A percentile compares a stretch with the other conserved stretches of the same genome.
These are phyloP conservation scores for Acyrthosiphon pisum DNA, from an alignment of 1,140 invertebrate species.

Conservation along the genomic window DNA sequence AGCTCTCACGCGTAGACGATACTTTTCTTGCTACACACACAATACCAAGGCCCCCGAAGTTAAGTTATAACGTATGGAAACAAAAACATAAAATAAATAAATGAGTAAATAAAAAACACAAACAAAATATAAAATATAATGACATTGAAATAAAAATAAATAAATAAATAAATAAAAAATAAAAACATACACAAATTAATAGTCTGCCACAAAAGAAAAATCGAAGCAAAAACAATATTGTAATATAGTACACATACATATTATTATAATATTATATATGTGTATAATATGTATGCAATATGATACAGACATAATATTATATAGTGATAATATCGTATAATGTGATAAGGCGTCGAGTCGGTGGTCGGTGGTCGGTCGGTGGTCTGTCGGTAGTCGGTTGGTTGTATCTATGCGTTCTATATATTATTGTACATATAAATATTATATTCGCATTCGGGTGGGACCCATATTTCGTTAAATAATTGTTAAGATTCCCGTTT, in stretches of 20 bases:
- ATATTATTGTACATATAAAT: too few species aligned
- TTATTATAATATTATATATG: neutral
- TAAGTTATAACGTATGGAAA: conserved; percentile 60
- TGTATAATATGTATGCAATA: neutral
- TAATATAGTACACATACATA: neutral
- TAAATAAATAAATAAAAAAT: too few species aligned
- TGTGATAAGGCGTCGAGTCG: neutral
- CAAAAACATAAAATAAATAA: conserved; percentile 59
- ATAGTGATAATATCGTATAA: neutral
- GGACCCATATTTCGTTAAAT: neutral
- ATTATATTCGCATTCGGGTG: too few species aligned
- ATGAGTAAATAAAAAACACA: conserved; percentile 41
- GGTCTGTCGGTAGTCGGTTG: neutral
- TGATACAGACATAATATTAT: neutral
- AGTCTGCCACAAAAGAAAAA: conserved; percentile 38
- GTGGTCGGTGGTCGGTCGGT: neutral
- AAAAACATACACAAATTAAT: neutral
- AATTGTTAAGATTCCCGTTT: neutral
- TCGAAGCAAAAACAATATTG: conserved; percentile 10
- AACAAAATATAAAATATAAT: conserved; percentile 44
- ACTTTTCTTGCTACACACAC: conserved; percentile 83
- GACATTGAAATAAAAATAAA: neutral
- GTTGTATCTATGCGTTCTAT: too few species aligned
- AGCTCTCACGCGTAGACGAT: conserved; percentile 90
- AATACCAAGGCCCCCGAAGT: conserved; percentile 57